Evolutionary conservation across 1,140 invertebrate species (phyloP).

Genomic region (Aphelinus atriplicis): DNA sequence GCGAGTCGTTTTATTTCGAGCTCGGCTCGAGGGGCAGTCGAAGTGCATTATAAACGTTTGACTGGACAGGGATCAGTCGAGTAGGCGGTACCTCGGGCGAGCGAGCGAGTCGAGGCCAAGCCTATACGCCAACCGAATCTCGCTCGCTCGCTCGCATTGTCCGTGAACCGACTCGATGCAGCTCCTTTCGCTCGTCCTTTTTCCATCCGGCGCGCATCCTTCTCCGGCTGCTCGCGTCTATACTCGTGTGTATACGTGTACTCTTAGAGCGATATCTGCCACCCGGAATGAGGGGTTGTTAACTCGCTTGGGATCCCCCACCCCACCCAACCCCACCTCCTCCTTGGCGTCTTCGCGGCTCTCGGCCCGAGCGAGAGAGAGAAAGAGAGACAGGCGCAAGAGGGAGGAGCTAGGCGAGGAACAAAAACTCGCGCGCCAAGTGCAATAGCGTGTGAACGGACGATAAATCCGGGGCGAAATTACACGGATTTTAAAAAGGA

Average conservation of each 20-base stretch:
- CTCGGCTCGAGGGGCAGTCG: slow-evolving; percentile 11
- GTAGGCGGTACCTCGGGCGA: slow-evolving; percentile 49
- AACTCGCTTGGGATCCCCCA: background rate
- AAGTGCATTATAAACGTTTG: slow-evolving; percentile 16
- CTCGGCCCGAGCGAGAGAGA: background rate
- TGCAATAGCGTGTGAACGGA: slow-evolving; percentile 24
- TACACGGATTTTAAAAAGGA: slow-evolving; percentile 15
- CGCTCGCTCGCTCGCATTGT: slow-evolving; percentile 18
- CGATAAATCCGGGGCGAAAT: slow-evolving; percentile 25
- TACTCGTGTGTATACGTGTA: background rate
- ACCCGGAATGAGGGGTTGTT: slow-evolving; percentile 32
- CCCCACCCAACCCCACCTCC: background rate
- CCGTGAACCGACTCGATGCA: background rate
- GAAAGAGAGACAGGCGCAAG: background rate
- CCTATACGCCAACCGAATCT: slow-evolving; percentile 44
- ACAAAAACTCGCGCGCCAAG: slow-evolving; percentile 4
- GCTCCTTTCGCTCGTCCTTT: background rate
- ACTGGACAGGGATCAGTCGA: slow-evolving; percentile 44
- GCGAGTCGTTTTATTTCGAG: too few relatives aligned
- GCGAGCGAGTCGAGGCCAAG: slow-evolving; percentile 43
- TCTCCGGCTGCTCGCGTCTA: background rate
- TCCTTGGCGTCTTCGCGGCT: background rate
- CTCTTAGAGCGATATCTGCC: background rate
- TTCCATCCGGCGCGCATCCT: background rate
- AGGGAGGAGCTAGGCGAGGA: too few relatives aligned